These are phyloP conservation scores for Xanthia togata DNA, from an alignment of 2,888 invertebrate species.

Conservation along the genomic window DNA sequence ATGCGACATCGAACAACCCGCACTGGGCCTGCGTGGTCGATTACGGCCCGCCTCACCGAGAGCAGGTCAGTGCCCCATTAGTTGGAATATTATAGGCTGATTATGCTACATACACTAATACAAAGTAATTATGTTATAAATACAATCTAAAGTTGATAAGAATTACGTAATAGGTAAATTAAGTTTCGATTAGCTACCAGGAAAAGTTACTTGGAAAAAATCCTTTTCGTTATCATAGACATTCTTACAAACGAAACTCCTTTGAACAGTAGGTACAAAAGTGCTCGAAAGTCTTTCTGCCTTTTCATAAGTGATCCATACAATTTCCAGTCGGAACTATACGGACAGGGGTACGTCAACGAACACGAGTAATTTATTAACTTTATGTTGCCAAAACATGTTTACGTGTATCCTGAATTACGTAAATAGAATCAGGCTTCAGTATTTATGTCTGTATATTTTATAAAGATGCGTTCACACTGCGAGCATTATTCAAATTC, in stretches of 20 bases:
- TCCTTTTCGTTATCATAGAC: neutral
- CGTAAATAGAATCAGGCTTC: conserved; percentile 45
- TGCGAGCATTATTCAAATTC: neutral
- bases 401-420: conserved; percentile 65
- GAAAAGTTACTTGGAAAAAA: neutral
- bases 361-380: conserved; percentile 70
- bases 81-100: too few relatives aligned
- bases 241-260: neutral
- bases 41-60: too few relatives aligned
- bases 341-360: conserved; percentile 34
- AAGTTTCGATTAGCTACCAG: neutral
- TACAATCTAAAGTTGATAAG: neutral
- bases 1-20: too few relatives aligned
- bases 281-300: conserved; percentile 46
- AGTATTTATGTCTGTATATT: conserved; percentile 22
- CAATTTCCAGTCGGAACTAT: conserved; percentile 49
- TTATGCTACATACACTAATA: too few relatives aligned
- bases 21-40: too few relatives aligned
- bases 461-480: neutral
- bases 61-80: too few relatives aligned
- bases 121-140: too few relatives aligned
- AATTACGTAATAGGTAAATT: neutral
- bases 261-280: conserved; percentile 30
- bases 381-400: conserved; percentile 71
- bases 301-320: conserved; percentile 50